These are phyloP conservation scores for Oreortyx pictus DNA, from an alignment of 2,797 vertebrate genomes.

Conservation along the genomic window DNA sequence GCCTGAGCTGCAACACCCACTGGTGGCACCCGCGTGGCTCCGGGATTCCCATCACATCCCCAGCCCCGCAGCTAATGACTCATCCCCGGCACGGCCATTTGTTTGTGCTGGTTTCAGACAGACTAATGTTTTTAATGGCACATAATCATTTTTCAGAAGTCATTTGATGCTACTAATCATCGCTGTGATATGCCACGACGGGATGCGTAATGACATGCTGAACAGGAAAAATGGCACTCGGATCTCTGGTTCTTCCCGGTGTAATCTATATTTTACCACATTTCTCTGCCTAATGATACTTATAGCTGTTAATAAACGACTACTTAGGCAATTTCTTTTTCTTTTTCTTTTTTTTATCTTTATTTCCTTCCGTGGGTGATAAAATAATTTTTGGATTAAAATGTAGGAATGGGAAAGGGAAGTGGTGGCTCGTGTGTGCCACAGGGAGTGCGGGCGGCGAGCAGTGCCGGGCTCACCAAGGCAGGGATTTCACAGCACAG, in stretches of 20 bases:
- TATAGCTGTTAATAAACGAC: conserved; percentile 67
- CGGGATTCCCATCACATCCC: conserved; percentile 28
- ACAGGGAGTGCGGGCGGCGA: background rate
- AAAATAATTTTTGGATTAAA: conserved; percentile 10
- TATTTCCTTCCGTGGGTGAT: background rate
- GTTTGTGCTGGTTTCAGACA: conserved; percentile 79
- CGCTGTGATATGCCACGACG: conserved; percentile 68
- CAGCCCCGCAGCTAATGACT: conserved; percentile 64
- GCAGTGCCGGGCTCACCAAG: accelerated
- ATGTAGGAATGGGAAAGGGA: background rate
- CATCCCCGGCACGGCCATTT: conserved; percentile 72
- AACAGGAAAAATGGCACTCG: conserved; percentile 71
- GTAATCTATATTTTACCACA: conserved; percentile 72
- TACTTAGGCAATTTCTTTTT: background rate
- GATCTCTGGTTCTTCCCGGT: conserved; percentile 43
- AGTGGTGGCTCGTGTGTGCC: background rate
- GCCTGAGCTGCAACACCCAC: background rate
- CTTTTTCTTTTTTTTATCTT: background rate
- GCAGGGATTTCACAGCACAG: accelerated
- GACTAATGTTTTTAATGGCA: conserved; percentile 83
- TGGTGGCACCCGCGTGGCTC: accelerated
- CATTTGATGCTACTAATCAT: conserved; percentile 82
- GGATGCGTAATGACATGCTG: conserved; percentile 72
- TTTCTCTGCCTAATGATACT: conserved; percentile 67
- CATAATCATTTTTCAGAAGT: conserved; percentile 83